Conservation (phyloP, 2,888 invertebrate species). For the Frankliniella intonsa region DNA sequence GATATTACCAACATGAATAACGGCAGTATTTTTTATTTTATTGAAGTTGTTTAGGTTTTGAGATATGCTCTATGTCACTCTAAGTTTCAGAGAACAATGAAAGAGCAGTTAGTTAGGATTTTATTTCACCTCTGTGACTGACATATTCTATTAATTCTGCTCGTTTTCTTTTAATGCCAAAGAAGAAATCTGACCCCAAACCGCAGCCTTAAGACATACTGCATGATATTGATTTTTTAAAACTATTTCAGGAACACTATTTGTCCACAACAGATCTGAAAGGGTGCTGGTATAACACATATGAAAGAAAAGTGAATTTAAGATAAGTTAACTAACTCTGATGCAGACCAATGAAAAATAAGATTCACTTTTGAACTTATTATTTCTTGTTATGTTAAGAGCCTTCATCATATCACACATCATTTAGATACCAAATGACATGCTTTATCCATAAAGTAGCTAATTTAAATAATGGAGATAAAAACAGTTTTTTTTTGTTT, state of each 20-base stretch:
- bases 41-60: not conserved
- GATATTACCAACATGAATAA: not conserved
- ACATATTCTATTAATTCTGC: not conserved
- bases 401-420: not conserved
- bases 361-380: not conserved
- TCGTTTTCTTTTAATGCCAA: not conserved
- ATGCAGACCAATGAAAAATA: not conserved
- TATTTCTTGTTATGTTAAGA: not conserved
- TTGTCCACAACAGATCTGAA: not conserved
- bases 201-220: no score
- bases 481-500: no score
- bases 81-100: not conserved
- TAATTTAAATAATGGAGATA: no score
- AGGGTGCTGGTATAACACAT: not conserved
- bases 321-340: not conserved
- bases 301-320: not conserved
- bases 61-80: not conserved
- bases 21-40: not conserved
- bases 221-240: not conserved
- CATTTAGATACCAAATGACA: no score
- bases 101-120: not conserved
- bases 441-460: no score
- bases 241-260: not conserved
- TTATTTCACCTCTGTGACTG: constrained; percentile 5
- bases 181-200: no score